A percentile compares a stretch with the other conserved stretches of the same genome.
Evolutionary conservation across 2,113 vertebrate genomes (phyloP).

Genomic region (Dasypus novemcinctus): DNA sequence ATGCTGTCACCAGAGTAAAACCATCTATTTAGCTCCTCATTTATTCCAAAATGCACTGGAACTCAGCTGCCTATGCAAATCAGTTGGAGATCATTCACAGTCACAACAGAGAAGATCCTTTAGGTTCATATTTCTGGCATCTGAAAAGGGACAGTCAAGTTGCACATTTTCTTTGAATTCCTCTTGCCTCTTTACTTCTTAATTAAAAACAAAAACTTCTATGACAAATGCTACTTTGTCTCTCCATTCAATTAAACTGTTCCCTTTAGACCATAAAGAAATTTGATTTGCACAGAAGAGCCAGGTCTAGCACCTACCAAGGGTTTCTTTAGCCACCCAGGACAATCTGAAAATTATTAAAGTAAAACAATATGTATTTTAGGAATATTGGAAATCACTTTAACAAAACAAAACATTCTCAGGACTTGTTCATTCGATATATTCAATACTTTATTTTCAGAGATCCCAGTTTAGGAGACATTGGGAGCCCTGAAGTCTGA

Average conservation of each 20-base stretch:
- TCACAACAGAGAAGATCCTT: neutral
- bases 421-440: neutral
- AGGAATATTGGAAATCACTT: neutral
- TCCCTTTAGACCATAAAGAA: neutral
- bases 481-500: too few relatives aligned
- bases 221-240: neutral
- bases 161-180: neutral
- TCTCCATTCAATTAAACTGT: neutral
- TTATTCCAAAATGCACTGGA: neutral
- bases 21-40: too few relatives aligned
- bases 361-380: neutral
- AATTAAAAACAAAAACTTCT: neutral
- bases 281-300: neutral
- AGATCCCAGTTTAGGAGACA: too few relatives aligned
- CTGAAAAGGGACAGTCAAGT: neutral
- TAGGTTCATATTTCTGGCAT: neutral
- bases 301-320: neutral
- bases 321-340: neutral
- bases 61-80: neutral
- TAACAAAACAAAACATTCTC: neutral
- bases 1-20: neutral
- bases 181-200: neutral
- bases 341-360: neutral
- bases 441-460: too few relatives aligned
- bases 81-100: neutral